Conservation (phyloP, 2,113 vertebrate genomes). For the Cyprinodon tularosa region DNA sequence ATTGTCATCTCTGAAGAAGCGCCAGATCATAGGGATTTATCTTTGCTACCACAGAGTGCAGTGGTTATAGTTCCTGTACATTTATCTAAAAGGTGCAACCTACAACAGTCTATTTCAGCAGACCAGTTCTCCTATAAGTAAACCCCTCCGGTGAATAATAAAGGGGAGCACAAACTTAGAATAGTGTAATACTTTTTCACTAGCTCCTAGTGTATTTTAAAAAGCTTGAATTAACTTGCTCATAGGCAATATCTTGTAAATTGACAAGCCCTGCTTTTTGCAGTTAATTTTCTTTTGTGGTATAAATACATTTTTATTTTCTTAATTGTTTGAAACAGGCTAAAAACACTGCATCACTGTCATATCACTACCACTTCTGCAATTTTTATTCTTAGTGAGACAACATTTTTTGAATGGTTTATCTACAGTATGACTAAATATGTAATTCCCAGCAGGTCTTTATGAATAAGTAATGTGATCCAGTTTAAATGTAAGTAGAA, state of each 20-base stretch:
- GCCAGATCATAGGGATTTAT: conserved; percentile 58
- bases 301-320: neutral
- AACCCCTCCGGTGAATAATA: conserved; percentile 1
- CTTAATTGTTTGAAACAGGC: neutral
- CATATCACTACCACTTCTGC: neutral
- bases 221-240: neutral
- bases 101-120: conserved; percentile 22
- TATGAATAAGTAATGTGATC: neutral
- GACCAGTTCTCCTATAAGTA: conserved; percentile 19
- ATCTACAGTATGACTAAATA: neutral
- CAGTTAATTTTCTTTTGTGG: neutral
- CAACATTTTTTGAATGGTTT: neutral
- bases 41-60: conserved; percentile 35
- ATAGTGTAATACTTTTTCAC: conserved; percentile 11
- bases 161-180: conserved; percentile 4
- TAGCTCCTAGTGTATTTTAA: conserved; percentile 11
- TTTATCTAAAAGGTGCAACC: conserved; percentile 21
- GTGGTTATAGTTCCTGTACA: conserved; percentile 28
- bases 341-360: neutral
- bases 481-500: neutral
- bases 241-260: neutral
- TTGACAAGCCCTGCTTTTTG: neutral
- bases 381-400: neutral
- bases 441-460: neutral
- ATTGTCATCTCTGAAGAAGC: conserved; percentile 67